Evolutionary conservation across 2,888 invertebrate species (phyloP).

Genomic region (Caenorhabditis virilis): DNA sequence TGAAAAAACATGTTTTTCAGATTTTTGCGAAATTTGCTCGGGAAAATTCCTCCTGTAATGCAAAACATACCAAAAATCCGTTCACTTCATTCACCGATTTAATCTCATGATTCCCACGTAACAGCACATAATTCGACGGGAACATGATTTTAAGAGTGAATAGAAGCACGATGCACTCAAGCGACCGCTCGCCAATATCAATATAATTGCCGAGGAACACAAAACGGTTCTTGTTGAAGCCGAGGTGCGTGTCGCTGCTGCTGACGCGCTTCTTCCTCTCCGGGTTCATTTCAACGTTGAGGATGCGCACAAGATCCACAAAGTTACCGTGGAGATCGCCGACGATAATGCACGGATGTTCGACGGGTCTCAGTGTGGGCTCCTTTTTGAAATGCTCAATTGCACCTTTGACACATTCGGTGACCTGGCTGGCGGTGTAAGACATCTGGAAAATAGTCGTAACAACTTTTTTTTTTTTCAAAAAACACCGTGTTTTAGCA

Average conservation of each 20-base stretch:
- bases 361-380: conserved; percentile 8
- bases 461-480: too few species aligned
- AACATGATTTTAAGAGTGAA: conserved; percentile 29
- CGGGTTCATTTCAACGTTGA: background rate
- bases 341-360: conserved; percentile 31
- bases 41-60: too few species aligned
- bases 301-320: conserved; percentile 20
- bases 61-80: conserved; percentile 38
- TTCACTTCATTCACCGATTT: conserved; percentile 39
- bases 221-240: conserved; percentile 8
- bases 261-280: background rate
- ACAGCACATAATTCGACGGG: conserved; percentile 15
- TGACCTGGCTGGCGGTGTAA: too few species aligned
- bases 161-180: conserved; percentile 35
- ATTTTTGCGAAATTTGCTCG: too few species aligned
- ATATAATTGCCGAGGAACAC: conserved; percentile 41
- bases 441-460: too few species aligned
- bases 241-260: background rate
- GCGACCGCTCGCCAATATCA: conserved; percentile 30
- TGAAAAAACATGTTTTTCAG: too few species aligned
- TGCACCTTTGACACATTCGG: too few species aligned
- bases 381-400: conserved; percentile 11
- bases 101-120: conserved; percentile 46
- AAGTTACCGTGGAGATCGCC: conserved; percentile 39
- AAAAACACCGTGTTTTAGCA: too few species aligned